Evolutionary conservation across 1,140 invertebrate species (phyloP).

Genomic region (Laodelphax striatellus): DNA sequence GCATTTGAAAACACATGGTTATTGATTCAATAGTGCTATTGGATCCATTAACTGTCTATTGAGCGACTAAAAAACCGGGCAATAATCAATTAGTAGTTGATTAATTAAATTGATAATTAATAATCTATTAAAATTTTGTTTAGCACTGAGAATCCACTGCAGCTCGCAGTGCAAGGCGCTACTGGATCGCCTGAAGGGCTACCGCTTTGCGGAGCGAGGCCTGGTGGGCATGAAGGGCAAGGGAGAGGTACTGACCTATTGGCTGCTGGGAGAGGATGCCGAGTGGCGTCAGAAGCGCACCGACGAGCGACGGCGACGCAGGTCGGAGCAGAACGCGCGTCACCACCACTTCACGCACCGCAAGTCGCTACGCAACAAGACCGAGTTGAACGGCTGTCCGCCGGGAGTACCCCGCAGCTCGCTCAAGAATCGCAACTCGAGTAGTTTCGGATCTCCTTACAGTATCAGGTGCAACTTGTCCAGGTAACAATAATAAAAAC

Average conservation of each 20-base stretch:
- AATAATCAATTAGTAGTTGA: too few species aligned
- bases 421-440: conserved; percentile 17
- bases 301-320: conserved; percentile 36
- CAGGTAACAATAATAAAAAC: too few species aligned
- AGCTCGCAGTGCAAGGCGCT: conserved; percentile 59
- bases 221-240: conserved; percentile 78
- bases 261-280: conserved; percentile 66
- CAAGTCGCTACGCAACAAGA: background rate
- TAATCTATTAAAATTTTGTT: conserved; percentile 20
- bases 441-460: background rate
- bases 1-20: too few species aligned
- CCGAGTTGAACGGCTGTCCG: conserved; percentile 1
- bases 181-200: conserved; percentile 67
- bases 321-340: conserved; percentile 22
- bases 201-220: conserved; percentile 63
- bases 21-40: too few species aligned
- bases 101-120: too few species aligned
- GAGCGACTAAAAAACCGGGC: too few species aligned
- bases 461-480: too few species aligned
- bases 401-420: conserved; percentile 17
- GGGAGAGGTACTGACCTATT: conserved; percentile 73
- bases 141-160: conserved; percentile 77
- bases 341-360: background rate
- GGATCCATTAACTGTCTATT: too few species aligned
- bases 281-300: conserved; percentile 37